Base-by-base conservation (phyloP, 2,888 invertebrate genomes). In the Myathropa florea region DNA sequence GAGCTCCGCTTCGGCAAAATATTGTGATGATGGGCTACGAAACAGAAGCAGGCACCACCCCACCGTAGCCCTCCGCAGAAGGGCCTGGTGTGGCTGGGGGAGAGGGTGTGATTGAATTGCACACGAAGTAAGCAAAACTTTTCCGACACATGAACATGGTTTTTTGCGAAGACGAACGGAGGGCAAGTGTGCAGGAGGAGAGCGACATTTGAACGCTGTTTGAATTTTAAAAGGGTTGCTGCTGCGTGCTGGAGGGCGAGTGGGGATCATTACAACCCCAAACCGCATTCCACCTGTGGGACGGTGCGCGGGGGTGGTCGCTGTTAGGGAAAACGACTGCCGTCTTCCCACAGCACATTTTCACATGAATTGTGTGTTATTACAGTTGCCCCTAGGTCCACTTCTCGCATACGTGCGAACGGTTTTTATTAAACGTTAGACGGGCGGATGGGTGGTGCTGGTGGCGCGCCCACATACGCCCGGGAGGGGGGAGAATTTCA, bases 361-460 rank as follows among this genome's bases (percentile, higher is more conserved):
- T 72, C 82, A 78, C 81, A 82, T 86, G 75, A 79, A 65, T 60
- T 68, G 70, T 76, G 70, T n/a, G n/a, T n/a, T n/a, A n/a, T n/a
- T n/a, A n/a, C n/a, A n/a, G n/a, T 83, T 55, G 81, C 84, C 80
- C 84, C 76, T 26, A 78, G 83, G 86, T 83, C 83, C 86, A 86
- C 86, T 86, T 86, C 75, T 75, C 83, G 83, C 75, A 59, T 79
- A 83, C 83, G 86, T 86, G 86, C 71, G 78, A 86, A 86, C 55
- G 82, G 78, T 83, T 83, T 83, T 86, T 86, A 83, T 86, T 86
- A 83, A 83, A 86, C 75, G 86, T 70, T 78, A 79, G 60, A 39
- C 12, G 59, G 53, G 53, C 10, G 59, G 60, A 39, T 12, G 59
- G 53, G 53, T 7, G 59, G 67, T 70, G 71, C 30, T 21, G 24